Base-by-base conservation (phyloP, 2,113 vertebrate species). In the Aythya baeri region DNA sequence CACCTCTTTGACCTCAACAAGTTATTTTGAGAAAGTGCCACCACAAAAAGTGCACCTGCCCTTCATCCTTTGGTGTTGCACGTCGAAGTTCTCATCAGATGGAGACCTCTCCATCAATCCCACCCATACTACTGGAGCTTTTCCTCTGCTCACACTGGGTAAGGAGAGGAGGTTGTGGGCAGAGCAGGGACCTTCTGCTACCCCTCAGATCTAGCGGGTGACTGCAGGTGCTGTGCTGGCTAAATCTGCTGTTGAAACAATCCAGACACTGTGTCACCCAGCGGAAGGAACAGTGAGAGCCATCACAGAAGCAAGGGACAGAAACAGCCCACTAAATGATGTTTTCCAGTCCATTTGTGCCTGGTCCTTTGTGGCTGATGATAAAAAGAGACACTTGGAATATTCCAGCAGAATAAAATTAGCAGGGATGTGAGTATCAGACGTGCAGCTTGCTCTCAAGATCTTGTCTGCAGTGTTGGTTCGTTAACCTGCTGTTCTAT, bases 381-480 rank as follows among this genome's bases (percentile, higher is more conserved):
- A 89, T 49, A 34, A 79, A 92, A 86, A 93, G 63, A 73, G 34
- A 77, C n/a, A 73, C n/a, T 49, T 83, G 44, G 72, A 94, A 91
- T 78, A 57, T 72, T 95, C 32, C 80, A 90, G 57, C n/a, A 88
- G 79, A 90, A 90, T 26, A 90, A 94, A 81, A 92, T 84, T 68
- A 75, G 34, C 43, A 67, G 54, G 23, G 32, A 68, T 71, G 11
- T 82, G 57, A 75, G 82, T 84, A 91, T 34, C 72, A 74, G 52
- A 78, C 34, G 23, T 14, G 43, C 46, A 80, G 31, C 54, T 77
- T 29, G 63, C 46, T 91, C 57, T 46, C 52, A 65, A 75, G 52
- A 49, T 86, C 70, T 68, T 55, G 5, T 36, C 65, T 84, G 49
- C 41, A 55, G 83, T 34, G 7, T 38, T 81, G 52, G 41, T 61